A percentile compares a stretch with the other conserved stretches of the same genome.
These are phyloP conservation scores for Quadroppia sp. DNA, from an alignment of 2,888 invertebrate genomes.

Conservation along the genomic window DNA sequence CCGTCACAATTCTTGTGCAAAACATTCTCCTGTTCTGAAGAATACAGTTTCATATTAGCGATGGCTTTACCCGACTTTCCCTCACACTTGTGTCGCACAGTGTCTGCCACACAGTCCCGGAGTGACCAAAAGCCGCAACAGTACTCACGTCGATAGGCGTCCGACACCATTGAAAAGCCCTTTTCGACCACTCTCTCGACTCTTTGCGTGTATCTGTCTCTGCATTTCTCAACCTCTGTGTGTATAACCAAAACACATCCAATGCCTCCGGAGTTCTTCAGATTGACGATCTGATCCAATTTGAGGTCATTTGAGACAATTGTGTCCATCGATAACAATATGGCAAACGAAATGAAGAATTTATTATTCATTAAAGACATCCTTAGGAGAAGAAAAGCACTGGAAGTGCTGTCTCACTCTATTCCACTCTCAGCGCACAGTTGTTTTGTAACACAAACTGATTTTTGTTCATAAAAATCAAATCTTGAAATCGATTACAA, in stretches of 20 bases:
- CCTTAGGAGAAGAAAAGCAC: neutral
- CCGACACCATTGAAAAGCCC: neutral
- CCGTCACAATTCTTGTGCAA: slow-evolving; percentile 17
- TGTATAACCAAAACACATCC: slow-evolving; percentile 16
- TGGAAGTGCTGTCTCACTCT: too few species aligned
- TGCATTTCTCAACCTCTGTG: neutral
- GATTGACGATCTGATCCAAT: slow-evolving; percentile 14
- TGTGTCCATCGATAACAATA: neutral
- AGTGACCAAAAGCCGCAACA: slow-evolving; percentile 32
- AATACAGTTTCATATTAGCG: slow-evolving; percentile 4
- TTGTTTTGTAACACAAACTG: too few species aligned
- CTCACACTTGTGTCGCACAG: slow-evolving; percentile 16
- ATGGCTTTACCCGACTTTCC: neutral
- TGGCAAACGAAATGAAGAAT: neutral
- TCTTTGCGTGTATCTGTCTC: neutral
- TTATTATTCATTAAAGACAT: neutral
- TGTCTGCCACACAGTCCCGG: slow-evolving; percentile 5
- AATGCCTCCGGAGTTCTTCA: slow-evolving; percentile 10
- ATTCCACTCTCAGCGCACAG: too few species aligned
- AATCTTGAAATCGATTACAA: too few species aligned
- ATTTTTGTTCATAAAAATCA: too few species aligned
- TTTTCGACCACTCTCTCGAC: neutral
- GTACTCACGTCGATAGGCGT: neutral
- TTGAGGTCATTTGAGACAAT: slow-evolving; percentile 4
- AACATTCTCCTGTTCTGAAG: slow-evolving; percentile 15